Evolutionary conservation across 2,888 invertebrate genomes (phyloP), one percentile per base, ranked within the genome.

Genomic region (Enchytraeus crypticus): DNA sequence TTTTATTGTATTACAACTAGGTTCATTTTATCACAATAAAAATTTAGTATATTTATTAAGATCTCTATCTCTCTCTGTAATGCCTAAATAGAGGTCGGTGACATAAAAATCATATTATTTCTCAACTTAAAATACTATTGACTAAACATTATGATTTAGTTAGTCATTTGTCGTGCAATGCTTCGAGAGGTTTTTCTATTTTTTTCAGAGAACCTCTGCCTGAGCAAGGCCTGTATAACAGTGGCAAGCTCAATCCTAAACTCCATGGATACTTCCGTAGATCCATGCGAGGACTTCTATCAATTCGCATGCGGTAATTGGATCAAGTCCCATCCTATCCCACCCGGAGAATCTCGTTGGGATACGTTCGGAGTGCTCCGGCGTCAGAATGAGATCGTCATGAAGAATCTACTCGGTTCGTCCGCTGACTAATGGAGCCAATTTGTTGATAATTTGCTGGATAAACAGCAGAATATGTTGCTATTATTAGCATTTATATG

Each of bases 331-430:
- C 95, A 95, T 80, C 92, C 95, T 0, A 89, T 95, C 67, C 95
- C 95, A 0, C 91, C 92, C 74, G 93, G 93, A 11, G 87, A 86
- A 59, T 95, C 90, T 45, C 87, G 86, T 58, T 96, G 95, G 93
- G 92, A 92, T n/a, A 92, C 91, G 26, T 95, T 96, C 77, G 88
- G 88, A 66, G 92, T 92, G 77, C 83, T 96, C 57, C 91, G 92
- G 76, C 87, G 92, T 75, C 88, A 90, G 76, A 96, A 95, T 79
- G 92, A 95, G 78, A 81, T 92, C 56, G 87, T 90, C 30, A 87
- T 96, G 71, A 89, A 90, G 79, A 89, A 88, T 77, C 88, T 89
- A 53, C 81, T 95, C 68, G 92, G 91, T 90, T 80, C 82, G 83
- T 62, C 49, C 29, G 2, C n/a, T n/a, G n/a, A n/a, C n/a, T n/a